A percentile compares a stretch with the other conserved stretches of the same genome.
Conservation (phyloP, 1,140 invertebrate species). For the Drosophila funebris region DNA sequence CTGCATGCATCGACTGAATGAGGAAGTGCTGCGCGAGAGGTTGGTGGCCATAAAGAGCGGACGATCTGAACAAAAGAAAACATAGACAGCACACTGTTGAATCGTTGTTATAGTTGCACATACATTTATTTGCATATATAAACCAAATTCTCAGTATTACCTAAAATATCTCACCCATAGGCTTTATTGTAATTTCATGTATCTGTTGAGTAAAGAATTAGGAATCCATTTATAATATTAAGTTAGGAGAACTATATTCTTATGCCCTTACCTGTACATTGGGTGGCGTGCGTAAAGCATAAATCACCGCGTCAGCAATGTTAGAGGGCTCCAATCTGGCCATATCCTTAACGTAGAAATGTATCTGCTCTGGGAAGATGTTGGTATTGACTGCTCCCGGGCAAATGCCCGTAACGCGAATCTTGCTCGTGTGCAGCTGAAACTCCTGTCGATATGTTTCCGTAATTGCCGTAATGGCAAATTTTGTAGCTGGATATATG, state of each 20-base stretch:
- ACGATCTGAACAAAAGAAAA: not conserved
- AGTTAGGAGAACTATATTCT: not conserved
- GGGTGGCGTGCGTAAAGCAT: conserved; percentile 86
- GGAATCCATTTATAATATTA: not conserved
- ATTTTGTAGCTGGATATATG: conserved; percentile 87
- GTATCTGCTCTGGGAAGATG: conserved; percentile 83
- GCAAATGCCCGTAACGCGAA: conserved; percentile 86
- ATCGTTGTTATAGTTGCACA: too few species aligned
- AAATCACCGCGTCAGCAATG: conserved; percentile 86
- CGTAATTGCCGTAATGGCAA: conserved; percentile 86
- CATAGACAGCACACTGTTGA: not conserved
- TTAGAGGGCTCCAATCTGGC: conserved; percentile 83
- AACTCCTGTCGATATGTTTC: conserved; percentile 87
- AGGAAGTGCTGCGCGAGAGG: conserved; percentile 84
- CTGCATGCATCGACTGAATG: conserved; percentile 92
- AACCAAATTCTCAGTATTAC: conserved; percentile 24
- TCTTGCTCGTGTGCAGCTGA: conserved; percentile 84
- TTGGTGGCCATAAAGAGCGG: conserved; percentile 64
- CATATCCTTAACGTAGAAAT: conserved; percentile 72
- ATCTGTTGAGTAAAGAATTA: conserved; percentile 65
- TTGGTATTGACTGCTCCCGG: conserved; percentile 87
- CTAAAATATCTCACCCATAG: conserved; percentile 83
- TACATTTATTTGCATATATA: too few species aligned
- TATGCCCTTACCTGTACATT: conserved; percentile 84
- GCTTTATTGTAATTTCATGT: conserved; percentile 83